Conservation (phyloP, 2,888 invertebrate genomes). For the Urechis unicinctus region DNA sequence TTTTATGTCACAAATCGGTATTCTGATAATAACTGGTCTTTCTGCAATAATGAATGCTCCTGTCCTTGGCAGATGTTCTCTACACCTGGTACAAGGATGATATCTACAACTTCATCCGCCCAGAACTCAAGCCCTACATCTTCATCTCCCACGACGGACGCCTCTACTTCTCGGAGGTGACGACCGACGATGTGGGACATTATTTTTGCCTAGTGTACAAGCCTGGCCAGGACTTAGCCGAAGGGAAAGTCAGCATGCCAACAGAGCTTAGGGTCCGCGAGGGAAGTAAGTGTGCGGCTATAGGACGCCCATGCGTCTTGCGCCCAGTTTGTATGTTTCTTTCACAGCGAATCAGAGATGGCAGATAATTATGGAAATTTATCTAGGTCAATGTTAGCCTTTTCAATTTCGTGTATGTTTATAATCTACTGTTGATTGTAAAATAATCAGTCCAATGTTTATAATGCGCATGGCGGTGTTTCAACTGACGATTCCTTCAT, state of each 20-base stretch:
- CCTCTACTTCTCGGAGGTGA: slow-evolving; percentile 92
- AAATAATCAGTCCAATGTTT: no score
- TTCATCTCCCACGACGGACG: slow-evolving; percentile 92
- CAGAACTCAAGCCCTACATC: slow-evolving; percentile 70
- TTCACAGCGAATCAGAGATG: no score
- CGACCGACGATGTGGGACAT: slow-evolving; percentile 60
- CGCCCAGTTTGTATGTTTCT: no score
- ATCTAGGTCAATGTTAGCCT: background rate
- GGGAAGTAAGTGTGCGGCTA: slow-evolving; percentile 31
- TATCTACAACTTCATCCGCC: slow-evolving; percentile 87
- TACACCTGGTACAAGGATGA: slow-evolving; percentile 87
- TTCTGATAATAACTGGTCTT: background rate
- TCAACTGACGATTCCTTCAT: no score
- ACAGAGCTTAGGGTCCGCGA: slow-evolving; percentile 28
- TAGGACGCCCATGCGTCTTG: no score
- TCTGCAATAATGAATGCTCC: no score
- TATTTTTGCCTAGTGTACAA: slow-evolving; percentile 28
- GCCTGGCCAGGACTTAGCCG: slow-evolving; percentile 22
- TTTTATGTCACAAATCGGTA: background rate
- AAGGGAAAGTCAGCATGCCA: slow-evolving; percentile 30
- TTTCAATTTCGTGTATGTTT: background rate
- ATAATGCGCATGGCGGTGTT: no score
- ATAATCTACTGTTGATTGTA: no score
- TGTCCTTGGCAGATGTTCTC: slow-evolving; percentile 72
- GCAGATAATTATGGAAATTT: no score